Evolutionary conservation across 2,888 invertebrate genomes (phyloP), one percentile per base, ranked within the genome.

Genomic region (Leptinotarsa peninsularis): DNA sequence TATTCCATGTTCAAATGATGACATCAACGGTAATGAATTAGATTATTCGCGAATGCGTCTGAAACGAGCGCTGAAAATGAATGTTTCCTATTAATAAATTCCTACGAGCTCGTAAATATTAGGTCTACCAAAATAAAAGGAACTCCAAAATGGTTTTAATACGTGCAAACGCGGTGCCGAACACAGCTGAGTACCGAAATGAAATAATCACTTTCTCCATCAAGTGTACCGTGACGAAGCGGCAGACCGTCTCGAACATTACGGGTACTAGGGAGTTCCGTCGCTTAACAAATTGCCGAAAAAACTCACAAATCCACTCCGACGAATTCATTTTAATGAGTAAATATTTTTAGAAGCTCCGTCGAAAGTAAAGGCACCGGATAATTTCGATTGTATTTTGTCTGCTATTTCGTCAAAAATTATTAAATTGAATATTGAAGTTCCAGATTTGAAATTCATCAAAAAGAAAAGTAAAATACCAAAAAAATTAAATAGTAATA

Each of bases 161-260:
- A 82, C 74, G 80, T 80, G 81, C 78, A 80, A 82, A 82, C 81
- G 79, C 73, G 73, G 69, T 73, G 75, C 69, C 75, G 73, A 72
- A 80, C 81, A 80, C 81, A 81, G 81, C 81, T 76, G 79, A 79
- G 75, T 74, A 76, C 76, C 79, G 77, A 82, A 81, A 82, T 81
- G 79, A 79, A 81, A 81, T 82, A 81, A 82, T 82, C 82, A 82
- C 81, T 82, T 83, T 82, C 79, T 78, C 81, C 81, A 78, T 79
- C 81, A 80, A 82, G 80, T 82, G 83, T 81, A 80, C 79, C 79
- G 83, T 81, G 75, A 78, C 82, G 81, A 78, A 80, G 82, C 82
- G 81, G 78, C 79, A 81, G 82, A 81, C 81, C 82, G 82, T 77
- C 80, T 80, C 82, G 72, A 76, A 76, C 70, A 73, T 78, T 78